phyloP scores from a whole-genome alignment of 2,888 invertebrate genomes.

The Apodemia mormo region DNA sequence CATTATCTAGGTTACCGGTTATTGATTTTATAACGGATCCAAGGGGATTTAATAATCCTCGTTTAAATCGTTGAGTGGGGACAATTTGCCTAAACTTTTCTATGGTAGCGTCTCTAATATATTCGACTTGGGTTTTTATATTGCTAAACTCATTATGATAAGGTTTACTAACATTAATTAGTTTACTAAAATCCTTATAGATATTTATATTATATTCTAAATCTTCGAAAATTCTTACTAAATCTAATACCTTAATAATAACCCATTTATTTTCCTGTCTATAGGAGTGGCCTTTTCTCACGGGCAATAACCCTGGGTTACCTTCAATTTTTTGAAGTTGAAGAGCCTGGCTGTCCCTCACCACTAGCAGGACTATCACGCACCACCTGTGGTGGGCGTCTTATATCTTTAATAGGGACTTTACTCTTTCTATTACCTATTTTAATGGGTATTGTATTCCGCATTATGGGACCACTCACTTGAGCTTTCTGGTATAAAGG shows the following conservation, averaged over 20 bases:
- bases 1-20: slow-evolving; percentile 39
- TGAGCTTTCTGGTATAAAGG: slow-evolving; percentile 31
- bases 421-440: slow-evolving; percentile 30
- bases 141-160: slow-evolving; percentile 26
- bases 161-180: slow-evolving; percentile 20
- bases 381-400: slow-evolving; percentile 38
- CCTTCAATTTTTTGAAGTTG: slow-evolving; percentile 38
- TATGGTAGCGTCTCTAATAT: slow-evolving; percentile 25
- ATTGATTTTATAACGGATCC: slow-evolving; percentile 38
- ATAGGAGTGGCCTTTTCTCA: slow-evolving; percentile 34
- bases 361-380: slow-evolving; percentile 21
- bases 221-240: slow-evolving; percentile 30
- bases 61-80: slow-evolving; percentile 26
- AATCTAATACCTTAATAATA: slow-evolving; percentile 33
- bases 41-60: slow-evolving; percentile 31
- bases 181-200: slow-evolving; percentile 21
- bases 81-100: slow-evolving; percentile 28
- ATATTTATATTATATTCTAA: slow-evolving; percentile 33
- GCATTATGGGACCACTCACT: slow-evolving; percentile 23
- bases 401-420: slow-evolving; percentile 38
- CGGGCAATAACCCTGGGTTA: slow-evolving; percentile 36
- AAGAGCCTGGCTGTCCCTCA: slow-evolving; percentile 33
- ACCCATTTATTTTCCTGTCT: slow-evolving; percentile 23
- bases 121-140: slow-evolving; percentile 30
- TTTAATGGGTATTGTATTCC: slow-evolving; percentile 32